Evolutionary conservation across 2,113 vertebrate genomes (phyloP).

Genomic region (Dipodomys stephensi): DNA sequence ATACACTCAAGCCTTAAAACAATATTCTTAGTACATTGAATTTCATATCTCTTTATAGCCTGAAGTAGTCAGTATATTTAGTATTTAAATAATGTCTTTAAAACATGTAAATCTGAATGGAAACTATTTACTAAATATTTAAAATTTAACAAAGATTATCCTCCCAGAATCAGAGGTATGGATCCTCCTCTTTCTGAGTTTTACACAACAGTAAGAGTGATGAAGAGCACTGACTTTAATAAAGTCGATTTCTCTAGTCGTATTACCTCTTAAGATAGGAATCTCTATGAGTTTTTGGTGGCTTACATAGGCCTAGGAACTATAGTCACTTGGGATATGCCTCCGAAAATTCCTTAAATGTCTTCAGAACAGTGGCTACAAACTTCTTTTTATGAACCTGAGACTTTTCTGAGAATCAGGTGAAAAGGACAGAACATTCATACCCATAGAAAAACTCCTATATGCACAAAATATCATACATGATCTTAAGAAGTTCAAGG

Average conservation of each 20-base stretch:
- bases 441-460: neutral
- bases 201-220: slow-evolving; percentile 17
- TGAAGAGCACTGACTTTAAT: neutral
- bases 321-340: neutral
- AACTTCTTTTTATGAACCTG: neutral
- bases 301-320: neutral
- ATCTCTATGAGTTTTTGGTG: neutral
- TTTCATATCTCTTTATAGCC: slow-evolving; percentile 39
- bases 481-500: slow-evolving; percentile 20
- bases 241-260: neutral
- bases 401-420: slow-evolving; percentile 15
- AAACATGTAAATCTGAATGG: neutral
- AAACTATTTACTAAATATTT: slow-evolving; percentile 57
- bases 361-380: neutral
- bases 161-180: slow-evolving; percentile 3
- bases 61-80: neutral
- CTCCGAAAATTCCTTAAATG: neutral
- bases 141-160: slow-evolving; percentile 13
- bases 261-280: neutral
- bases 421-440: neutral
- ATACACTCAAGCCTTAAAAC: neutral
- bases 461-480: neutral
- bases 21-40: neutral
- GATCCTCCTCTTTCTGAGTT: slow-evolving; percentile 23
- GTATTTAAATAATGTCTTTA: slow-evolving; percentile 39